Evolutionary conservation across 2,888 invertebrate species (phyloP).

Genomic region (Odontocolon sp.): DNA sequence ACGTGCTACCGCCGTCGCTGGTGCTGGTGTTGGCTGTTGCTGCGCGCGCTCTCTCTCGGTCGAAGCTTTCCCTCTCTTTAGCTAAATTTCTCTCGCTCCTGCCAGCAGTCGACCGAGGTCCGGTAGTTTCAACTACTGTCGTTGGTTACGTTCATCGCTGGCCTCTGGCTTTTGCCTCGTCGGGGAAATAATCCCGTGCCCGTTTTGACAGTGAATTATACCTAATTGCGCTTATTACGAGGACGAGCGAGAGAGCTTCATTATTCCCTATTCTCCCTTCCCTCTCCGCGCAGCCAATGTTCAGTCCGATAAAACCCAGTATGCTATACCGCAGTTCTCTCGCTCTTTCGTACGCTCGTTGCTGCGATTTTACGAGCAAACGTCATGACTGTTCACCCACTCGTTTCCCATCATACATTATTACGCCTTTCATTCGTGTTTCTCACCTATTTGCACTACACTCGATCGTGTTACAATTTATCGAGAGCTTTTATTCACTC

Average conservation of each 20-base stretch:
- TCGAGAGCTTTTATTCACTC: constrained; percentile 80
- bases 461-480: constrained; percentile 13
- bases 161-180: constrained; percentile 41
- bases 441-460: constrained; percentile 18
- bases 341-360: not conserved
- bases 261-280: constrained; percentile 69
- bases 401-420: constrained; percentile 23
- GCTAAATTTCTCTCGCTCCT: constrained; percentile 10
- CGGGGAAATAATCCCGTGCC: constrained; percentile 71
- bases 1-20: constrained; percentile 24
- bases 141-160: not conserved
- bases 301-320: constrained; percentile 4
- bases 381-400: constrained; percentile 16
- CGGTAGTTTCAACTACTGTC: not conserved
- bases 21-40: constrained; percentile 17
- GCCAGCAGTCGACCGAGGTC: not conserved
- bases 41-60: too few relatives aligned
- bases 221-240: constrained; percentile 74
- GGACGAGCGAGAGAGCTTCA: constrained; percentile 70
- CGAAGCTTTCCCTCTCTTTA: constrained; percentile 44
- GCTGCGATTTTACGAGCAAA: constrained; percentile 28
- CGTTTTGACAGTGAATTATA: constrained; percentile 75
- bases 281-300: constrained; percentile 5
- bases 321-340: constrained; percentile 17
- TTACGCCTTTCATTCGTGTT: constrained; percentile 24